Evolutionary conservation across 2,113 vertebrate species (phyloP).

Genomic region (Erythrolamprus reginae): DNA sequence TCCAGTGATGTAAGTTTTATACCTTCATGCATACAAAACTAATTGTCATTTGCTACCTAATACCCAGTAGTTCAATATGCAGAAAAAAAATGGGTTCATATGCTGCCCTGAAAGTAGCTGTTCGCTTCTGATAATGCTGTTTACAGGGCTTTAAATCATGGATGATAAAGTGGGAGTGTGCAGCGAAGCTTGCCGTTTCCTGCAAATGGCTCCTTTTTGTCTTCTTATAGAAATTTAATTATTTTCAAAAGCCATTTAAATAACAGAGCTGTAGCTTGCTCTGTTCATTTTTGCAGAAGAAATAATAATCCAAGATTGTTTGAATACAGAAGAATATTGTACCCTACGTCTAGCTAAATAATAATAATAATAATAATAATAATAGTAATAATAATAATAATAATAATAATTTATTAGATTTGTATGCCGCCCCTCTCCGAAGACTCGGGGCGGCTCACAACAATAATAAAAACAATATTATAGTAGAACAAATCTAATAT

Average conservation of each 20-base stretch:
- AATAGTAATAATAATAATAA: too few relatives aligned
- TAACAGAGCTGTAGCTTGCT: background rate
- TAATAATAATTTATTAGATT: too few relatives aligned
- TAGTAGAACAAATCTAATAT: too few relatives aligned
- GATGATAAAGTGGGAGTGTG: background rate
- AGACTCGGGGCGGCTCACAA: too few relatives aligned
- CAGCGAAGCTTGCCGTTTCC: background rate
- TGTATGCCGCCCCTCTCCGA: too few relatives aligned
- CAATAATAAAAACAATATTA: too few relatives aligned
- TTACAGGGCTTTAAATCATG: conserved; percentile 17
- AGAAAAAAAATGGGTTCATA: conserved; percentile 16
- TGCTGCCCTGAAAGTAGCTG: conserved; percentile 1
- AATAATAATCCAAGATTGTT: background rate
- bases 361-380: too few relatives aligned
- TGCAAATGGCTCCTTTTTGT: background rate
- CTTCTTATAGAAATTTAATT: background rate
- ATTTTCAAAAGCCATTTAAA: background rate
- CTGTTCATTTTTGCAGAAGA: background rate
- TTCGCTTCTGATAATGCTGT: conserved; percentile 3
- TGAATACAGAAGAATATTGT: background rate
- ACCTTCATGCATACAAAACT: conserved; percentile 13
- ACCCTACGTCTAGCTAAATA: background rate
- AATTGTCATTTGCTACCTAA: conserved; percentile 20
- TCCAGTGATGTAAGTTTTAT: conserved; percentile 13
- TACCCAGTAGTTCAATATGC: conserved; percentile 7